Evolutionary conservation across 1,140 invertebrate species (phyloP), one percentile per base, ranked within the genome.

Genomic region (Papilio glaucus): DNA sequence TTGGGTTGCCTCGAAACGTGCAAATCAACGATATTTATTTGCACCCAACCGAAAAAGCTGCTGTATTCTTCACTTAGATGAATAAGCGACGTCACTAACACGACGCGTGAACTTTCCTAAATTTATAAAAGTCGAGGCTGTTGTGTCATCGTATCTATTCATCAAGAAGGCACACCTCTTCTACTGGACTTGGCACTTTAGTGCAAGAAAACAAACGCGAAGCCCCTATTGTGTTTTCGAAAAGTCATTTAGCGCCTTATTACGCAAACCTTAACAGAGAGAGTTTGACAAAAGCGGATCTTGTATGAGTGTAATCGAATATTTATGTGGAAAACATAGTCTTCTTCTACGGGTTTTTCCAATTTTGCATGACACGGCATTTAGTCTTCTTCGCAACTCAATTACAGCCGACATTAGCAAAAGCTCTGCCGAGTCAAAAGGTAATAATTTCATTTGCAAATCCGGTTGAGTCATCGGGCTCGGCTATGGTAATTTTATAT

Each of bases 231-330:
- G 63, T 67, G 37, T 42, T 57, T 26, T 57, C 37, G 62, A 65
- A 24, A 67, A 41, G 38, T 21, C 63, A 67, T 42, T 67, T 67
- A 67, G 38, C 63, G 63, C 39, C 63, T 67, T 70, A 21, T 79
- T 65, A 62, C 72, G 76, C 53, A 73, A 75, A 72, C 61, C 18
- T 61, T 73, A 72, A 60, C 42, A 62, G 57, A 65, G 73, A 71
- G 71, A 77, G 61, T 71, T 72, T 38, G 49, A 75, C 73, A 78
- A 63, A 72, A 62, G 42, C 21, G 61, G 69, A 9, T 57, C 18
- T 73, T 70, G 62, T 57, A 71, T 75, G 71, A 73, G 65, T 70
- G 37, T 75, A 73, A 62, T 67, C 39, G 37, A 67, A 67, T 67
- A 41, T 42, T 24, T 65, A 65, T 24, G 33, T 18, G 37, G 15